These are phyloP conservation scores for Hydrolagus affinis DNA, from an alignment of 2,113 vertebrate species.

Conservation along the genomic window DNA sequence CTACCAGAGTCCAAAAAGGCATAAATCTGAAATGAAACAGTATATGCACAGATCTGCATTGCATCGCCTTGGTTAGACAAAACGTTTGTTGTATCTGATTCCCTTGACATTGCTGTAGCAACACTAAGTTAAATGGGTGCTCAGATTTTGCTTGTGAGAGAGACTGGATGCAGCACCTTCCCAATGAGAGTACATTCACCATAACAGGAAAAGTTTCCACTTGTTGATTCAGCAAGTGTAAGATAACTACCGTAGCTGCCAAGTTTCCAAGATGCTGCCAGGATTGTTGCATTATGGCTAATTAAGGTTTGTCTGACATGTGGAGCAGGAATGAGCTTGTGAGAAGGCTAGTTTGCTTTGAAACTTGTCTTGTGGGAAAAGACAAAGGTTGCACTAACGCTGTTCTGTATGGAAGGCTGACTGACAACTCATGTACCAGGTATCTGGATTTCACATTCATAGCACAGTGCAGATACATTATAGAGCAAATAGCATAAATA, in stretches of 20 bases:
- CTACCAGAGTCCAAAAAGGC: no score
- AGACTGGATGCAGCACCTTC: conserved; percentile 6
- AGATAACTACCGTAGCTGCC: neutral
- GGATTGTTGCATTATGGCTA: neutral
- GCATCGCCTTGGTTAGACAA: neutral
- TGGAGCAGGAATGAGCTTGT: neutral
- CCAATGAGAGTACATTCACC: neutral
- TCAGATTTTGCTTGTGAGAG: neutral
- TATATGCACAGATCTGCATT: no score
- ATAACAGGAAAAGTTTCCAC: conserved; percentile 25
- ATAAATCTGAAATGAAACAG: no score
- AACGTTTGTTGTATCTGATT: neutral
- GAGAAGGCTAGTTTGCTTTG: neutral
- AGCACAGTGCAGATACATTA: neutral
- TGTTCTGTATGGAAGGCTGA: neutral
- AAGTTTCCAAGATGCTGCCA: conserved; percentile 10
- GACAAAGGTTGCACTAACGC: neutral
- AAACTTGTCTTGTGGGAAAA: neutral
- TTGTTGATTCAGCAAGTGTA: neutral
- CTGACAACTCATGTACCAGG: neutral
- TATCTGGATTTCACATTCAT: neutral
- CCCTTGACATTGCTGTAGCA: neutral
- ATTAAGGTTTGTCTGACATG: conserved; percentile 11
- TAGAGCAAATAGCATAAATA: no score
- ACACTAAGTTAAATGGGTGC: neutral